Evolutionary conservation across 92 coral and sea anemone genomes (phyloP).

Genomic region (Porites divaricata): DNA sequence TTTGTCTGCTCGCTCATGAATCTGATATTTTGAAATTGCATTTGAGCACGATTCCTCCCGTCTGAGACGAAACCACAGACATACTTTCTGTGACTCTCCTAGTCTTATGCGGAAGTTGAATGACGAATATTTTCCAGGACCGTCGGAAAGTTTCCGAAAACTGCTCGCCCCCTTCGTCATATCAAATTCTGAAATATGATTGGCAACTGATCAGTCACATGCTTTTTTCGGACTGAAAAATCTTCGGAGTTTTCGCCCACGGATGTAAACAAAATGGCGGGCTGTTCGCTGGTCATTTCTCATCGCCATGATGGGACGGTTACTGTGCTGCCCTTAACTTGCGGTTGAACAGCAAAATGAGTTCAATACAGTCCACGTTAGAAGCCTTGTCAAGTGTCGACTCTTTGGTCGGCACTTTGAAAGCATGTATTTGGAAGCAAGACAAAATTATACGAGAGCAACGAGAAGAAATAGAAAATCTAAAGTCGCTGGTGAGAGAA

Average conservation of each 20-base stretch:
- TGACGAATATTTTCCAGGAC: neutral
- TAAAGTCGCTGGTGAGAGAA: constrained; percentile 42
- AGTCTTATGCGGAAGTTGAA: constrained; percentile 20
- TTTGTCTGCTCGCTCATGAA: neutral
- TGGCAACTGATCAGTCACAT: constrained; percentile 20
- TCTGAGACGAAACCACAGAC: neutral
- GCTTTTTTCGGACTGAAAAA: neutral
- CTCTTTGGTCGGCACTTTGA: constrained; percentile 69
- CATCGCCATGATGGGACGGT: constrained; percentile 10
- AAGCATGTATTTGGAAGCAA: constrained; percentile 80
- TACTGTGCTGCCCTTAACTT: neutral
- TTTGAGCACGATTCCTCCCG: neutral
- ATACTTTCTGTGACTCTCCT: neutral
- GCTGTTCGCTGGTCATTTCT: constrained; percentile 10
- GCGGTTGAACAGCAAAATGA: constrained; percentile 42
- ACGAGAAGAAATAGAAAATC: constrained; percentile 59
- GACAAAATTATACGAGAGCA: constrained; percentile 77
- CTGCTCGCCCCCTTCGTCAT: neutral
- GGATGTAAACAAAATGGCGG: constrained; percentile 74
- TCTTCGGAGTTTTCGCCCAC: constrained; percentile 27
- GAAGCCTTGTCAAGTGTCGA: constrained; percentile 72
- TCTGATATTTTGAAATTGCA: neutral
- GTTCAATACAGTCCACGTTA: constrained; percentile 72
- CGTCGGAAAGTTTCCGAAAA: constrained; percentile 13
- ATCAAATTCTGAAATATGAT: neutral